Percentiles rank a stretch among this genome's conserved stretches.
These are phyloP conservation scores for Spatula clypeata DNA, from an alignment of 2,797 vertebrate species.

Conservation along the genomic window DNA sequence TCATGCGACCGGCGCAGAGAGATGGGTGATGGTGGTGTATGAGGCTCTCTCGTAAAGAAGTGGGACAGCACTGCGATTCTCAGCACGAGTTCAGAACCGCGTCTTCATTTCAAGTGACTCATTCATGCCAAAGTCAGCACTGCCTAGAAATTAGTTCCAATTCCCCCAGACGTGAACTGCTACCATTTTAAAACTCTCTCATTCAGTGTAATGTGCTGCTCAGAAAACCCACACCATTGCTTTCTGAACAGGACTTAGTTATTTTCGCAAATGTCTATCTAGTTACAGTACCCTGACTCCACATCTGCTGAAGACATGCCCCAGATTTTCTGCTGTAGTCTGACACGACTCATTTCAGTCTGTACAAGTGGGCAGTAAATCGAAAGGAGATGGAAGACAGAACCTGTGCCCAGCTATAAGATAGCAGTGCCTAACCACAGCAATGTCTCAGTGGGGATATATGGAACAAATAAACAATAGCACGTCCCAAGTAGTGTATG, in stretches of 20 bases:
- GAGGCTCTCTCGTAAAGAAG: not conserved
- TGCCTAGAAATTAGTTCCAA: not conserved
- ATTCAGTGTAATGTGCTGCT: not conserved
- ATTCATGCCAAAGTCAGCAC: not conserved
- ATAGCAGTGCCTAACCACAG: not conserved
- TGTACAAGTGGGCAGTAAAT: not conserved
- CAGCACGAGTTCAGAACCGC: not conserved
- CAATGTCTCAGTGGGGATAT: not conserved
- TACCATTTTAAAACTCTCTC: not conserved
- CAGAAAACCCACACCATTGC: not conserved
- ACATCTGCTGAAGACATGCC: not conserved
- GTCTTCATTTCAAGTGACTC: not conserved
- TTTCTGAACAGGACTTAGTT: not conserved
- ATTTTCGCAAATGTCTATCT: not conserved
- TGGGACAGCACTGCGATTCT: not conserved
- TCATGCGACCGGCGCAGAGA: not conserved
- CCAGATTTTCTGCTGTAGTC: constrained; percentile 8
- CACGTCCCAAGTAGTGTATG: not conserved
- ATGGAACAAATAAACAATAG: not conserved
- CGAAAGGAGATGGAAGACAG: not conserved
- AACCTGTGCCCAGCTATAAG: not conserved
- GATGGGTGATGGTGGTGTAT: not conserved
- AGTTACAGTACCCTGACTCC: not conserved
- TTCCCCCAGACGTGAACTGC: not conserved
- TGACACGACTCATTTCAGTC: constrained; percentile 61